Base-by-base conservation (phyloP, 2,797 vertebrate genomes). In the Enteromius mattozi region DNA sequence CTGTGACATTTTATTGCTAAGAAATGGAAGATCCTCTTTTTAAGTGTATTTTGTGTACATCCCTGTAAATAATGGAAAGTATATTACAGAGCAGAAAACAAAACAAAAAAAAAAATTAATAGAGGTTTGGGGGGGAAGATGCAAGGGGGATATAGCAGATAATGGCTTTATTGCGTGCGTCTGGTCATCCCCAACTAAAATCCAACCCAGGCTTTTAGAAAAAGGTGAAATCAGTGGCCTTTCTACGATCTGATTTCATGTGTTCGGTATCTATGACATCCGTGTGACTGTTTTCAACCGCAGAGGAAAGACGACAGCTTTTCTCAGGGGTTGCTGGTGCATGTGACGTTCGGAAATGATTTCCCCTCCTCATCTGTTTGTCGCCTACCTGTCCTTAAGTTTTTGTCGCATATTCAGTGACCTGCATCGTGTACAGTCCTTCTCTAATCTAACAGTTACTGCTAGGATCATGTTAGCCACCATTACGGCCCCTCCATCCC, bases 21-120 rank as follows among this genome's bases (percentile, higher is more conserved):
- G 89, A 89, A 74, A 90, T 66, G 85, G 68, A 90, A 85, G 72
- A 89, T 82, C 91, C 92, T 93, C 91, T 95, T 95, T 95, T 95
- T 95, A 92, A 95, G 94, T 95, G 95, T 96, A 96, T 96, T 96
- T 96, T 96, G 94, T 96, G 95, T 96, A 95, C 94, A 95, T 95
- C 95, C 90, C 89, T 95, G 95, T 96, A 96, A 95, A 96, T 96
- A 95, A 91, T 94, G 90, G 94, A 93, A 93, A 94, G 92, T 94
- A 95, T 95, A 92, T 90, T 70, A 86, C 47, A 87, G 85, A 87
- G 78, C 42, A 68, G 61, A 80, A 68, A 47, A 63, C 4, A 81
- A 66, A 77, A 66, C 82, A 88, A 1, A 42, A 42, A 1, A 91
- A 92, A 93, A 91, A 87, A 93, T 89, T 94, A 91, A 93, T 94